These are phyloP conservation scores for Ridgeia piscesae DNA, from an alignment of 1,140 invertebrate species.

Conservation along the genomic window DNA sequence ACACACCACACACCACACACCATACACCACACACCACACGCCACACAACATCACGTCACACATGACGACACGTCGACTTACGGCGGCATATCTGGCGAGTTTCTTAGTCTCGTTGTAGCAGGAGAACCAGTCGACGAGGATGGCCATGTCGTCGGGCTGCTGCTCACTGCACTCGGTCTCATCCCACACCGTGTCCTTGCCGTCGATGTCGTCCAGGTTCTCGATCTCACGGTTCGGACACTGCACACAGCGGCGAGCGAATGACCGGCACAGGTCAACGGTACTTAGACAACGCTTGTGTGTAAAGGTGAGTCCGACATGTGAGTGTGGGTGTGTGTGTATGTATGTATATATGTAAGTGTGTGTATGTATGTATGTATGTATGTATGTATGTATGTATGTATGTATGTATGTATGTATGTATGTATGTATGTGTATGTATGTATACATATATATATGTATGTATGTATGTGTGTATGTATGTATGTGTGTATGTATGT, in stretches of 20 bases:
- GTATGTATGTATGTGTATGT: too few relatives aligned
- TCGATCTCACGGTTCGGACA: neutral
- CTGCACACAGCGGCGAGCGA: neutral
- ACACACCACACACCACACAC: too few relatives aligned
- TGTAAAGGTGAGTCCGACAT: neutral
- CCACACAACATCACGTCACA: too few relatives aligned
- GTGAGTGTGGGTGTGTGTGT: too few relatives aligned
- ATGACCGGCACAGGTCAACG: neutral
- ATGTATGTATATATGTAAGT: too few relatives aligned
- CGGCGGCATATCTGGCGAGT: neutral
- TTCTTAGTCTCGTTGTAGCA: neutral
- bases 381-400: too few relatives aligned
- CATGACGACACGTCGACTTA: neutral
- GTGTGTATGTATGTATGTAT: too few relatives aligned
- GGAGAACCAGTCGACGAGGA: neutral
- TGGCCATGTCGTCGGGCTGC: conserved; percentile 7
- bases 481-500: too few relatives aligned
- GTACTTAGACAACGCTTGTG: neutral
- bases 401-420: too few relatives aligned
- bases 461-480: too few relatives aligned
- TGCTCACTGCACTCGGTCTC: neutral
- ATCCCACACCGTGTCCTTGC: neutral
- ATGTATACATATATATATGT: too few relatives aligned
- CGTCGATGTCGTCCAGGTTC: neutral
- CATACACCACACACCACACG: too few relatives aligned